Base-by-base conservation (phyloP, 2,797 vertebrate species). In the Brachymystax lenok region DNA sequence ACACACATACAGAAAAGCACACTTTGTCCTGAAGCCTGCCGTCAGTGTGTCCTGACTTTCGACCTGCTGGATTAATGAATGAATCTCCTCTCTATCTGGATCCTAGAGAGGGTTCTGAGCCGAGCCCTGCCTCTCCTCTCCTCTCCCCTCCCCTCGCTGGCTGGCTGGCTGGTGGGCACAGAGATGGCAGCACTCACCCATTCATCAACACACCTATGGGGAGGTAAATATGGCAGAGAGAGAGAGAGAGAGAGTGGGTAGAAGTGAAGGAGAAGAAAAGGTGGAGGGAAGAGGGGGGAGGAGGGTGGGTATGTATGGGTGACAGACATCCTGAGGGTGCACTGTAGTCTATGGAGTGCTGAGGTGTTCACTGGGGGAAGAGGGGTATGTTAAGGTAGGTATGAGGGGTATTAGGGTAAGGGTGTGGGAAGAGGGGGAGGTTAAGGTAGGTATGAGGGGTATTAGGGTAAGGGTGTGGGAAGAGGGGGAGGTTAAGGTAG, bases 21-120 rank as follows among this genome's bases (percentile, higher is more conserved):
- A 77, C 56, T 33, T 35, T 73, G 14, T 56, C 71, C 71, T 33
- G 56, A 19, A 35, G 56, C 56, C 71, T 12, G 4, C 46, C 21
- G 28, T 46, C 14, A 30, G 19, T 59, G 30, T 82, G 87, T 89
- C 87, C 86, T 81, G 88, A 84, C 87, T 88, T 85, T 91, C 85
- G 79, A 87, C 86, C 86, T 89, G 35, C 92, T 90, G 90, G 93
- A 94, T 95, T 95, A 95, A 95, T 95, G 94, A 94, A 93, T 92
- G 94, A 94, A 93, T 92, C 91, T 91, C 88, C 85, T 89, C 86
- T 77, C 85, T 82, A 86, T 83, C 89, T 87, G 79, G 90, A 92
- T 92, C 93, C 92, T 89, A 79, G 84, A 88, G 89, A 92, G 92
- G 85, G 85, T 88, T 16, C 86, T 88, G 88, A 84, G 90, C 80